A percentile compares a stretch with the other conserved stretches of the same genome.
These are phyloP conservation scores for Heliconius melpomene DNA, from an alignment of 1,140 invertebrate genomes.

Conservation along the genomic window DNA sequence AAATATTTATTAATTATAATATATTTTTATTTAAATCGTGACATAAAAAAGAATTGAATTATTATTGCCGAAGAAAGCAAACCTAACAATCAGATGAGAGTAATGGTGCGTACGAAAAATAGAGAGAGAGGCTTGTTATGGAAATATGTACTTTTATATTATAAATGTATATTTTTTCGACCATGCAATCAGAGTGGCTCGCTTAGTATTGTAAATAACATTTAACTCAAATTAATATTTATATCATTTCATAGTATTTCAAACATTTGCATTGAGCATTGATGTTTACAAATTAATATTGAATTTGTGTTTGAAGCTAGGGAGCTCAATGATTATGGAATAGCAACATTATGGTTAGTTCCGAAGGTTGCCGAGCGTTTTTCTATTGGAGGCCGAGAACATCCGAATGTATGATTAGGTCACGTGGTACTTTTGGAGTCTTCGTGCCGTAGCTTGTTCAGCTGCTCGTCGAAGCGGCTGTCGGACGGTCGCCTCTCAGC, in stretches of 20 bases:
- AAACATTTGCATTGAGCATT: background rate
- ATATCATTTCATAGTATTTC: background rate
- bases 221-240: background rate
- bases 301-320: background rate
- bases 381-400: conserved; percentile 73
- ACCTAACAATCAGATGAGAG: too few relatives aligned
- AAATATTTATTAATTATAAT: too few relatives aligned
- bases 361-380: conserved; percentile 73
- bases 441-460: conserved; percentile 82
- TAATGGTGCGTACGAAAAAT: too few relatives aligned
- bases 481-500: conserved; percentile 78
- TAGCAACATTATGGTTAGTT: conserved; percentile 59
- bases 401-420: conserved; percentile 79
- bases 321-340: conserved; percentile 1
- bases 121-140: too few relatives aligned
- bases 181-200: background rate
- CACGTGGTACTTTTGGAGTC: conserved; percentile 81
- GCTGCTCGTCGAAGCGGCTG: conserved; percentile 82
- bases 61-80: too few relatives aligned
- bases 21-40: too few relatives aligned
- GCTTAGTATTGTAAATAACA: background rate
- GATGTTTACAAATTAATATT: too few relatives aligned
- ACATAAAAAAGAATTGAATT: too few relatives aligned
- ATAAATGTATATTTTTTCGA: background rate
- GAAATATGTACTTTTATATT: background rate